Evolutionary conservation across 2,797 vertebrate genomes (phyloP), one percentile per base, ranked within the genome.

Genomic region (Cynodonichthys magdalenae): DNA sequence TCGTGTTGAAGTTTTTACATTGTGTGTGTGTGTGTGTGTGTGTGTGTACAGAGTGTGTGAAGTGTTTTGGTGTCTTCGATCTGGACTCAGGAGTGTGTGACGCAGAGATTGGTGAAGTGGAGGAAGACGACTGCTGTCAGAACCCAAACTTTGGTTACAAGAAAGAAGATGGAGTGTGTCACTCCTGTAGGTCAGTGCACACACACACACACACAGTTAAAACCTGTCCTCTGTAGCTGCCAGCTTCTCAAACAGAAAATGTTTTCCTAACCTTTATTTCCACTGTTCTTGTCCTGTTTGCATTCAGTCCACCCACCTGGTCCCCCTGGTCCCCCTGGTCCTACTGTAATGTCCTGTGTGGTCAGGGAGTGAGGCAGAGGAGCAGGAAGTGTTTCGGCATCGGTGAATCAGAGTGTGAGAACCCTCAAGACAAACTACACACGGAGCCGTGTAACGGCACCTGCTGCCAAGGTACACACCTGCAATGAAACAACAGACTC

Each of bases 291-390:
- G 24, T 24, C 24, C 24, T 24, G 7, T 56, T 15, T 56, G 3
- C 29, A 6, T 24, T 4, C 71, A 90, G 89, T 6, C 66, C 47
- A 9, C 52, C 60, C 0, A 1, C 6, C 2, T 88, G 83, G 87
- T 66, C 89, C 1, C 0, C 51, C 14, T 90, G 89, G 89, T 77
- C 84, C 0, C 2, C 72, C 0, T 90, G 89, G 89, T 83, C 83
- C 6, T 19, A 3, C 1, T 90, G 89, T 50, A 86, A 31, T 5
- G 12, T 47, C 1, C 69, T 66, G 27, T 87, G 85, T 59, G 87
- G 84, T 0, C 52, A 63, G 0, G 88, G 88, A 0, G 88, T 90
- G 41, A 69, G 15, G 3, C 84, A 87, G 66, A 67, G 71, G 15
- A 71, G 10, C 6, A 72, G 83, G 67, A 67, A 0, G 24, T 89